Conservation (phyloP, 2,888 invertebrate species). For the Heliconius charithonia region DNA sequence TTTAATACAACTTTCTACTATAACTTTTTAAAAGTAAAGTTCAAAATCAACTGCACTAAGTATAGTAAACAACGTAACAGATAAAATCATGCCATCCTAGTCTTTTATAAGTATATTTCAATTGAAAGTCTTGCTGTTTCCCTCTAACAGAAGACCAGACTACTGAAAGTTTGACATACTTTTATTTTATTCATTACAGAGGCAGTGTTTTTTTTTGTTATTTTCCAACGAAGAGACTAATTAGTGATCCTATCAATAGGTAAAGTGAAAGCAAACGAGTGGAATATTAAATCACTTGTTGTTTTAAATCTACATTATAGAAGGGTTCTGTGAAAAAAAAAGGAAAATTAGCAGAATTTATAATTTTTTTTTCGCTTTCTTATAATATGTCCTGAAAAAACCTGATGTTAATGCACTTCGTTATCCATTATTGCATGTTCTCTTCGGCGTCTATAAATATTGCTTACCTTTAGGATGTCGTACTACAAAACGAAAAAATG, state of each 20-base stretch:
- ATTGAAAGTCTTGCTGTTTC: constrained; percentile 35
- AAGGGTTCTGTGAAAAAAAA: not conserved
- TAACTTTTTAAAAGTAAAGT: not conserved
- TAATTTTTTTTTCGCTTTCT: not conserved
- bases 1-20: not conserved
- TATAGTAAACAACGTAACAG: not conserved
- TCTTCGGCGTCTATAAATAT: too few species aligned
- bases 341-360: not conserved
- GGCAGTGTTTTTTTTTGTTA: constrained; percentile 28
- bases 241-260: constrained; percentile 31
- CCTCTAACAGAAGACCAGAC: constrained; percentile 25
- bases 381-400: not conserved
- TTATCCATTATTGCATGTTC: not conserved
- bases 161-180: constrained; percentile 33
- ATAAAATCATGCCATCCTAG: constrained; percentile 7
- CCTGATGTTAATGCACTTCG: not conserved
- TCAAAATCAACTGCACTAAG: constrained; percentile 13
- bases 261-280: constrained; percentile 7
- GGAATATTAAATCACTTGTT: constrained; percentile 15
- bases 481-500: too few species aligned
- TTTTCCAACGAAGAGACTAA: constrained; percentile 30
- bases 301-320: not conserved
- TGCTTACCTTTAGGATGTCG: too few species aligned
- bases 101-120: constrained; percentile 2
- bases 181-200: constrained; percentile 37